A percentile compares a stretch with the other conserved stretches of the same genome.
These are phyloP conservation scores for Bhutanitis thaidina DNA, from an alignment of 2,888 invertebrate genomes.

Conservation along the genomic window DNA sequence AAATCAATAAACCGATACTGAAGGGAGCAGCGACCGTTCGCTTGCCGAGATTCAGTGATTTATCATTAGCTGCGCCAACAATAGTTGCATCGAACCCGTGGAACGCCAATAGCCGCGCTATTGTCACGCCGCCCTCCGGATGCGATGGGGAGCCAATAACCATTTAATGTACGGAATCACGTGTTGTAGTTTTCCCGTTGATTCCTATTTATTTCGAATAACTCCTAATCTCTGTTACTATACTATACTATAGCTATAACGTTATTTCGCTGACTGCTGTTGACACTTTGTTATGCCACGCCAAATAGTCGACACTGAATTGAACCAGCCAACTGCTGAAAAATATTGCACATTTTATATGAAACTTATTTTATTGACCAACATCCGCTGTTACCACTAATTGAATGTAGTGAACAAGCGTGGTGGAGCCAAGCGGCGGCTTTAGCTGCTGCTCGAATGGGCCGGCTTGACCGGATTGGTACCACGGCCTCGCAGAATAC, in stretches of 20 bases:
- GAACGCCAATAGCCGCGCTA: conserved; percentile 69
- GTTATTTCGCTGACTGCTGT: conserved; percentile 33
- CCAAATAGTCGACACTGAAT: conserved; percentile 30
- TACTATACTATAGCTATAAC: no score
- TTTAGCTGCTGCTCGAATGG: no score
- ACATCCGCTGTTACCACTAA: neutral
- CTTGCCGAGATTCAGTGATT: conserved; percentile 55
- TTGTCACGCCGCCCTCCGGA: conserved; percentile 48
- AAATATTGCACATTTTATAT: conserved; percentile 4
- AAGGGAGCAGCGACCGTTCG: conserved; percentile 24
- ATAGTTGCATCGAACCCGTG: conserved; percentile 47
- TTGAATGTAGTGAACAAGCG: no score
- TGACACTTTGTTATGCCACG: conserved; percentile 52
- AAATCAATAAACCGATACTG: conserved; percentile 8
- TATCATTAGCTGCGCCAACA: conserved; percentile 63
- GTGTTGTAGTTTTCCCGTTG: neutral
- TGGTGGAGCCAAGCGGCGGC: no score
- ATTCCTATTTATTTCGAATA: neutral
- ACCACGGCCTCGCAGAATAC: no score
- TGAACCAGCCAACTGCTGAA: conserved; percentile 4
- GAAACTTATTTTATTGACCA: neutral
- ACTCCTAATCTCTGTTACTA: no score
- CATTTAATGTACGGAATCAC: conserved; percentile 31
- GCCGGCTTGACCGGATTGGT: no score
- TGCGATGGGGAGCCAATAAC: conserved; percentile 33